A percentile compares a stretch with the other conserved stretches of the same genome.
Conservation (phyloP, 2,113 vertebrate genomes). For the Toxotes jaculatrix region DNA sequence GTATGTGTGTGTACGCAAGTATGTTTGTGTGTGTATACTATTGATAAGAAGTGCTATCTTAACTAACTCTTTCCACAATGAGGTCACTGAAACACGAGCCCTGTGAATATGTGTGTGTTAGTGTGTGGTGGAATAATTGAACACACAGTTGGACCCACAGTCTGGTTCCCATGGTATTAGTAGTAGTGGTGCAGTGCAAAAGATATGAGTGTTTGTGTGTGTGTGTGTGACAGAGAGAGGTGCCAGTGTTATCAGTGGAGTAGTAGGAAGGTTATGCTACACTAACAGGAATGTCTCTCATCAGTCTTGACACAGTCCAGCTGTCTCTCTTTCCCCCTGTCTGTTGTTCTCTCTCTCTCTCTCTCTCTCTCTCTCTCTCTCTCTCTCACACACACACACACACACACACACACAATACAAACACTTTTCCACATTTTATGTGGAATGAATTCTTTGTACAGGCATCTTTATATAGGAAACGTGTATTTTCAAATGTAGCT, state of each 20-base stretch:
- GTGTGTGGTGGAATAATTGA: conserved; percentile 87
- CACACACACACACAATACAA: background rate
- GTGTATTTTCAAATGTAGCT: background rate
- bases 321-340: conserved; percentile 78
- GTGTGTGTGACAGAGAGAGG: conserved; percentile 80
- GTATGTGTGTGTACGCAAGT: conserved; percentile 13
- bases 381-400: background rate
- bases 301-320: conserved; percentile 92
- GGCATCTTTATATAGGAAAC: background rate
- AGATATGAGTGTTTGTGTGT: conserved; percentile 40
- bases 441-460: background rate
- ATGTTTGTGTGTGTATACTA: conserved; percentile 39
- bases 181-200: conserved; percentile 23
- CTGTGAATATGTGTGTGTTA: conserved; percentile 38
- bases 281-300: conserved; percentile 93
- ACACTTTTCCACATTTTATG: background rate
- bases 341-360: background rate
- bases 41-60: conserved; percentile 73
- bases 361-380: background rate
- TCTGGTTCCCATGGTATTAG: conserved; percentile 74
- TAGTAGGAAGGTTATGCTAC: conserved; percentile 93
- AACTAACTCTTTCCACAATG: conserved; percentile 74
- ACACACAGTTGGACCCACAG: conserved; percentile 83
- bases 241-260: conserved; percentile 97
- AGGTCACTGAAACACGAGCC: conserved; percentile 67